Conservation (phyloP, 2,113 vertebrate species). For the Indri indri region DNA sequence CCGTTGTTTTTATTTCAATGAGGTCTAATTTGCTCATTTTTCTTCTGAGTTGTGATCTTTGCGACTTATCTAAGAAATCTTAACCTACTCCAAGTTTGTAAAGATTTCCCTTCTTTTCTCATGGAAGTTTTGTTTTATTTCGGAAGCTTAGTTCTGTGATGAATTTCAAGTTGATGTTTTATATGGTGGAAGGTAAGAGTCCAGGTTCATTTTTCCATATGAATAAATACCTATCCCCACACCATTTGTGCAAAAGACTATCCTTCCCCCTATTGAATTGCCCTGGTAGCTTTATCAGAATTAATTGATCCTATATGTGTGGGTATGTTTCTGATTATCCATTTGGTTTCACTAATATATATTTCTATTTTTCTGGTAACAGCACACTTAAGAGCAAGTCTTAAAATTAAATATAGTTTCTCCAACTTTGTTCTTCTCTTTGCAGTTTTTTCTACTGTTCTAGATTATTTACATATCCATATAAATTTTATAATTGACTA, state of each 20-base stretch:
- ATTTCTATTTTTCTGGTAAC: background rate
- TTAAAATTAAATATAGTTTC: background rate
- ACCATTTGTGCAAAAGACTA: background rate
- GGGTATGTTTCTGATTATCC: background rate
- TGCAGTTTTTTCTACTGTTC: background rate
- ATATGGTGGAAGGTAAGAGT: background rate
- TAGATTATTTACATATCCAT: background rate
- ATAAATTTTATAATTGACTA: background rate
- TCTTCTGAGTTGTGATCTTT: background rate
- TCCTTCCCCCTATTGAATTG: background rate
- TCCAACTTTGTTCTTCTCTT: background rate
- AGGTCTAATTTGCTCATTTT: background rate
- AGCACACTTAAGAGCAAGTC: background rate
- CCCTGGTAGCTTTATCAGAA: background rate
- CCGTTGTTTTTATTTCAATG: background rate
- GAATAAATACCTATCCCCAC: background rate
- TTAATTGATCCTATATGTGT: background rate
- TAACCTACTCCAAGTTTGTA: background rate
- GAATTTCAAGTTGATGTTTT: background rate
- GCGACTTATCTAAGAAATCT: background rate
- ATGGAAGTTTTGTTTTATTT: background rate
- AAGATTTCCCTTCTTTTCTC: background rate
- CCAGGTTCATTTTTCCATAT: background rate
- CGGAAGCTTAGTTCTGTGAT: background rate
- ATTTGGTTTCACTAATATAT: background rate